Percentiles rank a stretch among this genome's conserved stretches.
Conservation (phyloP, 2,888 invertebrate genomes). For the Heliconius aoede region DNA sequence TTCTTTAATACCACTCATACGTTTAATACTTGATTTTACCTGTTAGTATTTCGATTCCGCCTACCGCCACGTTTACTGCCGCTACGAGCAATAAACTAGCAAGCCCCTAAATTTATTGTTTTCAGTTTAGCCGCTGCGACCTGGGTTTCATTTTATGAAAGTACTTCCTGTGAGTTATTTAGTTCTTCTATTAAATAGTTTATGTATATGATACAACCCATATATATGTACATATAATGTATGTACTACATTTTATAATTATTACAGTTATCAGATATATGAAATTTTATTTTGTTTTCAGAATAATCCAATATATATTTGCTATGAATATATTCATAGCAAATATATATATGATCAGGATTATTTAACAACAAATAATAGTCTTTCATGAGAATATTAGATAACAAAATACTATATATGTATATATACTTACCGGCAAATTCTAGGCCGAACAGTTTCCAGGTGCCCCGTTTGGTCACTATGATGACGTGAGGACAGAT, state of each 20-base stretch:
- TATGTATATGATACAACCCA: background rate
- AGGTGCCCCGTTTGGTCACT: slow-evolving; percentile 95
- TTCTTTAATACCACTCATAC: background rate
- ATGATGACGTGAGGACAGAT: slow-evolving; percentile 96
- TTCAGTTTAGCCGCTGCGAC: slow-evolving; percentile 11
- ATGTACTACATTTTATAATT: too few relatives aligned
- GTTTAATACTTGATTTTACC: background rate
- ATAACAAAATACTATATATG: background rate
- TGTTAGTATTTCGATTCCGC: background rate
- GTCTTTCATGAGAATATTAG: background rate
- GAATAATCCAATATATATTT: too few relatives aligned
- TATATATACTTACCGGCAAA: slow-evolving; percentile 86
- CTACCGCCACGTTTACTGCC: slow-evolving; percentile 18
- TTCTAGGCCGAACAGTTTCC: slow-evolving; percentile 98
- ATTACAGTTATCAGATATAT: too few relatives aligned
- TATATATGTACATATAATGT: too few relatives aligned
- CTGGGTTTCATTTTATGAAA: slow-evolving; percentile 20
- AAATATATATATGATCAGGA: too few relatives aligned
- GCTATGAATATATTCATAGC: too few relatives aligned
- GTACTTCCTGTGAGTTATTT: slow-evolving; percentile 7
- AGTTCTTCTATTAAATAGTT: background rate
- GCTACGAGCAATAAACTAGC: slow-evolving; percentile 26
- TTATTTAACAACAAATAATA: too few relatives aligned
- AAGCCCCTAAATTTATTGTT: slow-evolving; percentile 26
- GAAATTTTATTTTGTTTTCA: too few relatives aligned